Percentiles rank a stretch among this genome's conserved stretches.
phyloP scores from a whole-genome alignment of 2,113 vertebrate genomes.

The Atherinomorus stipes region DNA sequence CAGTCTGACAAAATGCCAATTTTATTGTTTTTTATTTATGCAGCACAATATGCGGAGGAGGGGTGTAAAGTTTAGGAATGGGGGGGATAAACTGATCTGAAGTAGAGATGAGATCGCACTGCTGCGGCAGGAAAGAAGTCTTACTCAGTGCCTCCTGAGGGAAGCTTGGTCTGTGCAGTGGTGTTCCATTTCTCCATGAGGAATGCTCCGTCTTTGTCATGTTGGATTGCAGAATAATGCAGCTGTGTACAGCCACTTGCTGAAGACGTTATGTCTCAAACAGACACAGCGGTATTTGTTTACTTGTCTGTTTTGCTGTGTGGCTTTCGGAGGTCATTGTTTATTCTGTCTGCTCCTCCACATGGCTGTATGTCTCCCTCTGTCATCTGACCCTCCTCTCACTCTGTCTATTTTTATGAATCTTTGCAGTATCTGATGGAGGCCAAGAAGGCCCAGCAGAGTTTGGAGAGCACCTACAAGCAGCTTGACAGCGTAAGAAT shows the following conservation, averaged over 20 bases:
- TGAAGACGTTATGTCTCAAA: constrained; percentile 68
- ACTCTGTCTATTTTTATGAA: constrained; percentile 67
- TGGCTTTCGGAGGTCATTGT: constrained; percentile 63
- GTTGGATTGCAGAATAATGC: constrained; percentile 40
- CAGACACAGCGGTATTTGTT: constrained; percentile 71
- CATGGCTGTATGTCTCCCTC: constrained; percentile 27
- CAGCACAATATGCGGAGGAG: constrained; percentile 48
- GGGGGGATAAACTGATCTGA: neutral
- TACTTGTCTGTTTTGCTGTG: constrained; percentile 58
- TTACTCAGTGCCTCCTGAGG: constrained; percentile 49
- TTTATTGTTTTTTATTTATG: neutral
- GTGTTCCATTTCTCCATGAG: constrained; percentile 52
- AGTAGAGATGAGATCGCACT: constrained; percentile 34
- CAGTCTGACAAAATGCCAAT: constrained; percentile 9
- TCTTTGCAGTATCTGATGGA: constrained; percentile 87
- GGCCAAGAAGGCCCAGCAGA: constrained; percentile 90
- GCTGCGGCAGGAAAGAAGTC: constrained; percentile 62
- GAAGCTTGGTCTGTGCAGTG: constrained; percentile 19
- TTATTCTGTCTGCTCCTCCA: constrained; percentile 62
- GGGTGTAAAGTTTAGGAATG: constrained; percentile 62
- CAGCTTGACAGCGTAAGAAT: constrained; percentile 89
- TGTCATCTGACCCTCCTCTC: constrained; percentile 55
- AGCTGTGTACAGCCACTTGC: constrained; percentile 34
- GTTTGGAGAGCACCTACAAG: constrained; percentile 89
- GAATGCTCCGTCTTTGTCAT: constrained; percentile 57